phyloP scores from a whole-genome alignment of 1,140 invertebrate genomes.

The Drosophila serrata region DNA sequence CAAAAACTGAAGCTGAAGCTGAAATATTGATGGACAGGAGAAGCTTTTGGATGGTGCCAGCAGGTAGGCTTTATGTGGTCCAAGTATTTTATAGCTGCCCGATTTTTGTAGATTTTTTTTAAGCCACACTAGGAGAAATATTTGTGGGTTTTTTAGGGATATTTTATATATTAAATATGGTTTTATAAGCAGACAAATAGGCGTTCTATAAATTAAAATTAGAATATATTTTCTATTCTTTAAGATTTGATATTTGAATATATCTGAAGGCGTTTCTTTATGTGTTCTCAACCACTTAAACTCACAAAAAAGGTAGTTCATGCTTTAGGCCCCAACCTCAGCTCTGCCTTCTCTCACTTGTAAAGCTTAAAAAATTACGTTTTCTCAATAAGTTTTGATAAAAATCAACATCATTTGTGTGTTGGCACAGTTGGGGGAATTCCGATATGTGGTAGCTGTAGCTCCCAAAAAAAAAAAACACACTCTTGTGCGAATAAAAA shows the following conservation, averaged over 20 bases:
- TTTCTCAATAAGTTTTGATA: conserved; percentile 84
- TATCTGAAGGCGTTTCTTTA: not conserved
- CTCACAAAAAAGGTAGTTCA: conserved; percentile 19
- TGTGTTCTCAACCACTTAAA: conserved; percentile 1
- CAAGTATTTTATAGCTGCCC: conserved; percentile 64
- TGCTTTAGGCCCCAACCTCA: conserved; percentile 6
- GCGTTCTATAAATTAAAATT: not conserved
- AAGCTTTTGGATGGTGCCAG: conserved; percentile 3
- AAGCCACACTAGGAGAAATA: conserved; percentile 30
- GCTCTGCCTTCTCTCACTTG: conserved; percentile 46
- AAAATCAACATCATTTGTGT: conserved; percentile 83
- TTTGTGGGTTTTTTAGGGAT: not conserved
- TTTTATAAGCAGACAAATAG: rapidly evolving
- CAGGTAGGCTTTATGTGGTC: conserved; percentile 58
- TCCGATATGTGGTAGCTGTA: conserved; percentile 75
- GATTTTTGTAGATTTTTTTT: conserved; percentile 76
- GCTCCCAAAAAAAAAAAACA: conserved; percentile 37
- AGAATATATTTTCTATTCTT: rapidly evolving
- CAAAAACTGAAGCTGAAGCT: conserved; percentile 73
- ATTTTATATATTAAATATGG: not conserved
- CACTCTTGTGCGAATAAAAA: not conserved
- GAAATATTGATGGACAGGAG: conserved; percentile 81
- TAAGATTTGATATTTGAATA: no score
- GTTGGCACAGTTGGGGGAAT: conserved; percentile 76
- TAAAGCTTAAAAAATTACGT: conserved; percentile 82